phyloP scores from a whole-genome alignment of 2,113 vertebrate species.

The Anser brachyrhynchus region DNA sequence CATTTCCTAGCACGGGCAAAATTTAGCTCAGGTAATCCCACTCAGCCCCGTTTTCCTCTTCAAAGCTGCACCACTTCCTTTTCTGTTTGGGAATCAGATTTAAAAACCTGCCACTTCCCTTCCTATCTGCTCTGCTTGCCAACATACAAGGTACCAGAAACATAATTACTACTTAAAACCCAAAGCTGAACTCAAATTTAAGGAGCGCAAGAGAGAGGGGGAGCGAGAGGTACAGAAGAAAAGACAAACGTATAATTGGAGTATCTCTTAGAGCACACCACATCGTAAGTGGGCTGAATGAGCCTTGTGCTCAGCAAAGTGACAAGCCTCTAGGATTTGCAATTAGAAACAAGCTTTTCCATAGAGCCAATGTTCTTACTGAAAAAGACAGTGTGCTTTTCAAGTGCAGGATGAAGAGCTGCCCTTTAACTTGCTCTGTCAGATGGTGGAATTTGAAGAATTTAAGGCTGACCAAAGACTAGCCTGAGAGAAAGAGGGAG shows the following conservation, averaged over 20 bases:
- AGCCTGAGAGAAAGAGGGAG: constrained; percentile 60
- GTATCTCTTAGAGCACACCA: not conserved
- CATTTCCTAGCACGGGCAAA: not conserved
- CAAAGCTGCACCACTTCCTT: not conserved
- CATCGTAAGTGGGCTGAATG: rapidly evolving
- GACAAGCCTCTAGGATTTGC: not conserved
- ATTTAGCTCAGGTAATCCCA: not conserved
- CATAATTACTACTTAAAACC: not conserved
- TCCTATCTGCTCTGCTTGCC: not conserved
- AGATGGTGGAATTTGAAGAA: constrained; percentile 73
- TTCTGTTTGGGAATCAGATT: not conserved
- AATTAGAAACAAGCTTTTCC: not conserved
- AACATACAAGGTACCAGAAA: not conserved
- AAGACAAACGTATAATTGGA: not conserved
- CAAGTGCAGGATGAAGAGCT: constrained; percentile 34
- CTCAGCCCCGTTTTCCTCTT: not conserved
- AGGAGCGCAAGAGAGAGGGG: not conserved
- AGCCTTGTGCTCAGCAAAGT: not conserved
- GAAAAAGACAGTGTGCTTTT: not conserved
- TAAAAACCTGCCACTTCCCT: not conserved
- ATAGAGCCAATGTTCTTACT: not conserved
- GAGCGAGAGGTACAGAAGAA: not conserved
- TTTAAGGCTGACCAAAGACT: constrained; percentile 55
- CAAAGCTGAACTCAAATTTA: not conserved
- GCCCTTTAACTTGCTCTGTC: constrained; percentile 39